These are phyloP conservation scores for Euura saliciscinereae DNA, from an alignment of 1,140 invertebrate species.

Conservation along the genomic window DNA sequence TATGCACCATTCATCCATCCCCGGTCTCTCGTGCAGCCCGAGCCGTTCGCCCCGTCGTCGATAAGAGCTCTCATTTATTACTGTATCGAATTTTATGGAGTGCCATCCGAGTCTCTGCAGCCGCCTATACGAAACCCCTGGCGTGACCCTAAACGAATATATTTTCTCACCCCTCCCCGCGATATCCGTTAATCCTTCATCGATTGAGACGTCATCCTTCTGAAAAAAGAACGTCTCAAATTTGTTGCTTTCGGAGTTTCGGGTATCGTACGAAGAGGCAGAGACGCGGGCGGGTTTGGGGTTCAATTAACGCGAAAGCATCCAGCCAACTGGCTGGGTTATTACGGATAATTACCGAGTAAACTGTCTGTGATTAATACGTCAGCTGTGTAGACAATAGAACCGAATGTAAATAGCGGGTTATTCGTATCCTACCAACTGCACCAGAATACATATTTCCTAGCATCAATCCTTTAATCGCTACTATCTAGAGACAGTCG, in stretches of 20 bases:
- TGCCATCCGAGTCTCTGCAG: background rate
- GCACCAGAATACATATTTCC: too few relatives aligned
- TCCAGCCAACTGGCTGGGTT: background rate
- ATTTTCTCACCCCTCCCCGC: too few relatives aligned
- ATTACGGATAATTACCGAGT: background rate
- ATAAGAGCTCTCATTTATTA: constrained; percentile 1
- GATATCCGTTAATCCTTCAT: too few relatives aligned
- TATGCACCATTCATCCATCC: background rate
- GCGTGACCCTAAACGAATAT: background rate
- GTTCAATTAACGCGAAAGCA: background rate
- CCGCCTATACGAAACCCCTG: background rate
- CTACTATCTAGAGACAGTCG: too few relatives aligned
- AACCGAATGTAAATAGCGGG: too few relatives aligned
- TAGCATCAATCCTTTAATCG: too few relatives aligned
- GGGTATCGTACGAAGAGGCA: background rate
- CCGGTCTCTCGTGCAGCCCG: background rate
- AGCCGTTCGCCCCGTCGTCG: background rate
- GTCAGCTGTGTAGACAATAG: background rate
- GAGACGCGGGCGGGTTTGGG: background rate
- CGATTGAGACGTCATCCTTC: too few relatives aligned
- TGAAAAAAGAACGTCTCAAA: too few relatives aligned
- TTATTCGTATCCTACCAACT: too few relatives aligned
- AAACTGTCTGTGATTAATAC: background rate
- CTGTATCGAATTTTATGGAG: constrained; percentile 5
- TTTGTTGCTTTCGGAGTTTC: background rate